Evolutionary conservation across 2,888 invertebrate genomes (phyloP).

Genomic region (Ochropacha duplaris): DNA sequence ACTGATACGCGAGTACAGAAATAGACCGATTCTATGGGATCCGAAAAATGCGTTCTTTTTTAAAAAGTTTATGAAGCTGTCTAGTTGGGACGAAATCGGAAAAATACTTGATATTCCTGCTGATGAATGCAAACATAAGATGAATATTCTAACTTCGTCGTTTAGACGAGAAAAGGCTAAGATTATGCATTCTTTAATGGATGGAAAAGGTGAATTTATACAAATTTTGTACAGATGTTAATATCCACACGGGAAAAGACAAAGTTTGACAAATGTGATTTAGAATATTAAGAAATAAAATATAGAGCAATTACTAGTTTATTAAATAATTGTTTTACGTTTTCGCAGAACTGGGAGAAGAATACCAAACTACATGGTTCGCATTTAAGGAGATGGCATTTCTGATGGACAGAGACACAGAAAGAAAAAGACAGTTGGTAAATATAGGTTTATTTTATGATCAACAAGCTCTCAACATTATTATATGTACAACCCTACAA

Average conservation of each 20-base stretch:
- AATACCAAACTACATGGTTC: slow-evolving; percentile 44
- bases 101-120: slow-evolving; percentile 24
- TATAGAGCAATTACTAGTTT: too few relatives aligned
- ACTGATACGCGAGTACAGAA: slow-evolving; percentile 45
- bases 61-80: slow-evolving; percentile 37
- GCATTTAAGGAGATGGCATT: slow-evolving; percentile 49
- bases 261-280: too few relatives aligned
- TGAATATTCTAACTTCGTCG: slow-evolving; percentile 45
- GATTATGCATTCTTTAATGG: slow-evolving; percentile 28
- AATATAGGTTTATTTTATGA: slow-evolving; percentile 5
- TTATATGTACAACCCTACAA: too few relatives aligned
- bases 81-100: slow-evolving; percentile 44
- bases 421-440: slow-evolving; percentile 34
- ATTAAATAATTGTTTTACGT: too few relatives aligned
- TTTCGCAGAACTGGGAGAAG: slow-evolving; percentile 9
- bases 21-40: slow-evolving; percentile 46
- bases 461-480: too few relatives aligned
- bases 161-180: slow-evolving; percentile 54
- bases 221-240: not conserved
- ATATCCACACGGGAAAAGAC: too few relatives aligned
- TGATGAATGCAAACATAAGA: slow-evolving; percentile 47
- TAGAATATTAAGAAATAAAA: too few relatives aligned
- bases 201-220: slow-evolving; percentile 21
- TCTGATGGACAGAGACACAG: slow-evolving; percentile 42
- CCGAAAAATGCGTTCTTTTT: slow-evolving; percentile 33